These are phyloP conservation scores for Holothuria scabra DNA, from an alignment of 53 echinoderm and acorn worm species.

Conservation along the genomic window DNA sequence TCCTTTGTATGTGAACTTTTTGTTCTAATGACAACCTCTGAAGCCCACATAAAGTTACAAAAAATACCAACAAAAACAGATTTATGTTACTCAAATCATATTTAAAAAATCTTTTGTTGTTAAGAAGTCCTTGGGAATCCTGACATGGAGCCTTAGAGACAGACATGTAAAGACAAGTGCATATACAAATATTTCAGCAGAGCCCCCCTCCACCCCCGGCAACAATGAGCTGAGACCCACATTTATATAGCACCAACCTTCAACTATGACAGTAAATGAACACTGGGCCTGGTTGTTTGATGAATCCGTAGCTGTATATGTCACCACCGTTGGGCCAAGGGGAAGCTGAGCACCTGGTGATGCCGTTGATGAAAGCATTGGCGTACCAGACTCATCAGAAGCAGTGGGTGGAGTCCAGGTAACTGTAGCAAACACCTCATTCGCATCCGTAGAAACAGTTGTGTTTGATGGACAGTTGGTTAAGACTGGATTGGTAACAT, in stretches of 20 bases:
- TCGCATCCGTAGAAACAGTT: background rate
- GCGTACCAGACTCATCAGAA: conserved; percentile 1
- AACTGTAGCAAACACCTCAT: conserved; percentile 7
- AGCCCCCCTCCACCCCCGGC: no score
- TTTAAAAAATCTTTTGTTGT: no score
- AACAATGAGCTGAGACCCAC: no score
- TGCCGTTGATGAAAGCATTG: background rate
- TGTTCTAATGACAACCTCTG: no score
- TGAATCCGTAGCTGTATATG: background rate
- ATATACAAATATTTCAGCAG: no score
- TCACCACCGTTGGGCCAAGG: background rate
- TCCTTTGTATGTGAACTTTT: no score
- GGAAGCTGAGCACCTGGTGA: conserved; percentile 6
- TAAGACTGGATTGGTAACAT: conserved; percentile 4
- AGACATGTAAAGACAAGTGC: no score
- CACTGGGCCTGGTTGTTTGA: background rate
- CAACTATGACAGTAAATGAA: conserved; percentile 5
- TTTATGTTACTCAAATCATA: no score
- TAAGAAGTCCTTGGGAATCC: no score
- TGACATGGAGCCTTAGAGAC: no score
- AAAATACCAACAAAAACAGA: no score
- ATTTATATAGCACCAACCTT: background rate
- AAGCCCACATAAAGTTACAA: no score
- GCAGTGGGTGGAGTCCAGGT: conserved; percentile 24
- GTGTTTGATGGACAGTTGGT: background rate